phyloP scores from a whole-genome alignment of 2,888 invertebrate species.

The Chrysolina americana region DNA sequence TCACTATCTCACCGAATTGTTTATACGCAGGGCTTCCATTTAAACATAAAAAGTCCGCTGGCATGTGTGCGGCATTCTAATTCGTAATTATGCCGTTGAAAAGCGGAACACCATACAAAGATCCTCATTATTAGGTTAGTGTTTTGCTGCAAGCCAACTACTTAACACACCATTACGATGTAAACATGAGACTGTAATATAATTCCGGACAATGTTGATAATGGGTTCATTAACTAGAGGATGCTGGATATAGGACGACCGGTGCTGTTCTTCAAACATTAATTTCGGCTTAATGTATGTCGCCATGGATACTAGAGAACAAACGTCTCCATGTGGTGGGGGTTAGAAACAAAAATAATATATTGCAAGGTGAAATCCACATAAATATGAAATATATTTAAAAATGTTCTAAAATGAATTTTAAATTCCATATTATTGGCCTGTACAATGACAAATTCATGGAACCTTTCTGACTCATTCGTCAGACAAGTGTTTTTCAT shows the following conservation, averaged over 20 bases:
- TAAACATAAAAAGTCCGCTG: slow-evolving; percentile 28
- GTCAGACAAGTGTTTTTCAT: no score
- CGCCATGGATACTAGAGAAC: no score
- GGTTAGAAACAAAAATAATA: no score
- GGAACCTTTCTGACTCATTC: no score
- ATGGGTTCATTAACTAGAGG: slow-evolving; percentile 47
- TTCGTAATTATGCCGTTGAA: slow-evolving; percentile 37
- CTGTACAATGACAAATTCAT: no score
- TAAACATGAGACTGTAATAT: slow-evolving; percentile 45
- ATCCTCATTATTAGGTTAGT: slow-evolving; percentile 43
- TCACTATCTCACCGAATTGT: slow-evolving; percentile 2
- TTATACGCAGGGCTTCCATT: no score
- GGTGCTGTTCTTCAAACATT: not conserved
- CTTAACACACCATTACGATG: slow-evolving; percentile 42
- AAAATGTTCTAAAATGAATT: no score
- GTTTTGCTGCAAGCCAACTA: slow-evolving; percentile 44
- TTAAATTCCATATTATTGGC: no score
- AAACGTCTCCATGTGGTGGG: no score
- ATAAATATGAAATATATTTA: no score
- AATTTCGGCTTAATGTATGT: not conserved
- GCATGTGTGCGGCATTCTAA: slow-evolving; percentile 37
- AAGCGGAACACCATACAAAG: slow-evolving; percentile 30
- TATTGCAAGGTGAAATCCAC: no score
- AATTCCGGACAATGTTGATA: slow-evolving; percentile 45
- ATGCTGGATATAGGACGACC: not conserved